These are phyloP conservation scores for Malurus elegans DNA, from an alignment of 2,113 vertebrate genomes.

Conservation along the genomic window DNA sequence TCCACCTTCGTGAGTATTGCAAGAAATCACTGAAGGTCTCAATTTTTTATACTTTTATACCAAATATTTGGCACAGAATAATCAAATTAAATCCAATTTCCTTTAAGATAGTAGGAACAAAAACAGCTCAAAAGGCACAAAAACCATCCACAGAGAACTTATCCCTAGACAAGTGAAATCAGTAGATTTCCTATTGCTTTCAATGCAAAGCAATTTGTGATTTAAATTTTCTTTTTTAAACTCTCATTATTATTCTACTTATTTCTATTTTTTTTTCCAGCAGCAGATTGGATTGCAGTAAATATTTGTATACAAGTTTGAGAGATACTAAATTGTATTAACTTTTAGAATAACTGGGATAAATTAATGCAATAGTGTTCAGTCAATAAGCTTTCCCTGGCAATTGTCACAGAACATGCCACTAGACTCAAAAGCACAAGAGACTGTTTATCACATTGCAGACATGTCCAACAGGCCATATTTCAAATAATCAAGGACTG, in stretches of 20 bases:
- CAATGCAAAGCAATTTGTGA: background rate
- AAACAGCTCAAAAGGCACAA: background rate
- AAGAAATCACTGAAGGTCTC: background rate
- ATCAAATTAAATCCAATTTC: background rate
- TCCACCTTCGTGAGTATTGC: accelerated
- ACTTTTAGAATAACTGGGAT: background rate
- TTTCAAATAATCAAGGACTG: background rate
- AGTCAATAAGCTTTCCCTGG: background rate
- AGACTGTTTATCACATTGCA: background rate
- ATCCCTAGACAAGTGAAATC: background rate
- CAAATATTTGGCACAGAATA: background rate
- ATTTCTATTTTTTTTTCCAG: background rate
- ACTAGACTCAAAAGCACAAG: background rate
- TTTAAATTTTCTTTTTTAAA: background rate
- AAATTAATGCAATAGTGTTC: background rate
- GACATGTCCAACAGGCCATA: background rate
- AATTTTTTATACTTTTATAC: background rate
- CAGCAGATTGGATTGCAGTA: background rate
- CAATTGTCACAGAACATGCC: background rate
- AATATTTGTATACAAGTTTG: background rate
- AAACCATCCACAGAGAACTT: background rate
- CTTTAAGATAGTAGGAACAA: background rate
- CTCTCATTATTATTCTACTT: background rate
- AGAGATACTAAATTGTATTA: background rate
- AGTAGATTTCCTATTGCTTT: background rate